Base-by-base conservation (phyloP, 2,797 vertebrate species). In the Pyrrhura leucotis region DNA sequence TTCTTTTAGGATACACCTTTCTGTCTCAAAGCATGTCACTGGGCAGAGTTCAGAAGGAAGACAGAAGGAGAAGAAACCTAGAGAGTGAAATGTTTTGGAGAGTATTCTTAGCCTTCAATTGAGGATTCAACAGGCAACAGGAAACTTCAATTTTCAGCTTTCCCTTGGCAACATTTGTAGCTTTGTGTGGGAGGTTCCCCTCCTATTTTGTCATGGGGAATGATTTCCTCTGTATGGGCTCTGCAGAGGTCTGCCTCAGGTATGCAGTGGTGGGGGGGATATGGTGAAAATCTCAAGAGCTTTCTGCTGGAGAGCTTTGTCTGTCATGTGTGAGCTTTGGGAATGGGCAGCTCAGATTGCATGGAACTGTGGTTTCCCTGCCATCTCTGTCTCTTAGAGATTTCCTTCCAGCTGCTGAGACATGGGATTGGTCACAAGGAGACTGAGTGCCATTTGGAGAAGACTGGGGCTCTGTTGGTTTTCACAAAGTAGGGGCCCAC, bases 101-200 rank as follows among this genome's bases (percentile, higher is more conserved):
- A 35, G 8, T 35, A 33, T 33, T 33, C 33, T 33, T 33, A 68
- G 58, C 25, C 75, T 88, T 84, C 56, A 44, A 73, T 75, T 9
- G 0, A 81, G 54, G 28, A 78, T 37, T 69, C 44, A 45, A 29
- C 14, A 58, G 28, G 12, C 35, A 68, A 1, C n/a, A 22, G 17
- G n/a, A 63, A 90, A 53, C 61, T 26, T 62, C 12, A 35, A 35
- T 91, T 95, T 92, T 89, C 62, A 75, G 10, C n/a, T 95, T 48
- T 90, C 35, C 72, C 5, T 2, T 39, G 66, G 37, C 85, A 83
- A 45, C 13, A 39, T 63, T 77, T 19, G 14, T 51, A 79, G 22
- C 25, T 85, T 87, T 72, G 14, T 75, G 37, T 80, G 51, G 33
- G 28, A 63, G 14, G 10, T 73, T 79, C 2, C 6, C 13, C 3